Evolutionary conservation across 1,140 invertebrate genomes (phyloP).

Genomic region (Probaryconus sp.): DNA sequence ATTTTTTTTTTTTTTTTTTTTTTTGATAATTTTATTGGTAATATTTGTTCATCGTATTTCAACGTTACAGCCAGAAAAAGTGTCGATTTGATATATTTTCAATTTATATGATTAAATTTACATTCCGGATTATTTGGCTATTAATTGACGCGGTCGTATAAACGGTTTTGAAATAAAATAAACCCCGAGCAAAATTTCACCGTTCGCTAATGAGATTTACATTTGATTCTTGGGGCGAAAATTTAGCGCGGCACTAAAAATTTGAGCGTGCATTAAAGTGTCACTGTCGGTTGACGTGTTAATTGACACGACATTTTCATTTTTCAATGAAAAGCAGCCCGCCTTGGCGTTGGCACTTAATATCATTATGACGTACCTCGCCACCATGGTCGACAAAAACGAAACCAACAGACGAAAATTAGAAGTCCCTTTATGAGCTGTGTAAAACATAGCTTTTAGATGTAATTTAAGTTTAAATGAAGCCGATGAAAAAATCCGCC

Average conservation of each 20-base stretch:
- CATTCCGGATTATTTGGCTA: background rate
- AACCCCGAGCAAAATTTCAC: background rate
- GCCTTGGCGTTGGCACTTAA: slow-evolving; percentile 5
- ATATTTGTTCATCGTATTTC: no score
- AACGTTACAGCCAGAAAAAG: no score
- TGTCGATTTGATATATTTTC: no score
- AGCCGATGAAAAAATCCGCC: slow-evolving; percentile 41
- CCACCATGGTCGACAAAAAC: slow-evolving; percentile 38
- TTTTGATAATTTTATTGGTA: no score
- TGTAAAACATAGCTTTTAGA: slow-evolving; percentile 74
- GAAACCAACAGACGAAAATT: slow-evolving; percentile 62
- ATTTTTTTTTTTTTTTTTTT: no score
- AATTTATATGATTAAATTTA: no score
- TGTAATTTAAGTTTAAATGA: slow-evolving; percentile 70
- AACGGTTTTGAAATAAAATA: background rate
- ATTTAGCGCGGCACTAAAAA: slow-evolving; percentile 40
- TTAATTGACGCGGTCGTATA: slow-evolving; percentile 2
- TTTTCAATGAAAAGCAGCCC: slow-evolving; percentile 8
- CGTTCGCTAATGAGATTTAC: slow-evolving; percentile 8
- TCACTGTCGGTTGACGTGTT: slow-evolving; percentile 41
- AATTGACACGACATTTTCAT: slow-evolving; percentile 33
- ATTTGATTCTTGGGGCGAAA: slow-evolving; percentile 10
- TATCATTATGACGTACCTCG: slow-evolving; percentile 21
- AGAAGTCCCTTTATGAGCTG: slow-evolving; percentile 64
- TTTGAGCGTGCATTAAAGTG: slow-evolving; percentile 12